Evolutionary conservation across 2,888 invertebrate genomes (phyloP).

Genomic region (Limnephilus lunatus): DNA sequence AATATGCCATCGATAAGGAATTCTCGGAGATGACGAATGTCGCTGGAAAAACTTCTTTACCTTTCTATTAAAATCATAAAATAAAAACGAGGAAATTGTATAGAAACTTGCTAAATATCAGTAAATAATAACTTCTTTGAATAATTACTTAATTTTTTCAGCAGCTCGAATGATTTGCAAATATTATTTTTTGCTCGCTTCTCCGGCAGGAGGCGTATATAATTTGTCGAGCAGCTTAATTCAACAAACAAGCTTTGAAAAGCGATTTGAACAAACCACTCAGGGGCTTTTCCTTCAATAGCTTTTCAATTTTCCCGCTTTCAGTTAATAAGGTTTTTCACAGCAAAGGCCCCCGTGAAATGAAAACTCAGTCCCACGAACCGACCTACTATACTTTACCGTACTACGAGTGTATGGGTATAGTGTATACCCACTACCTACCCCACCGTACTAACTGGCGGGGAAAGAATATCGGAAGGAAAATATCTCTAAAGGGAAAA

Average conservation of each 20-base stretch:
- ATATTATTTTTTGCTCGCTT: background rate
- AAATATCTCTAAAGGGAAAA: slow-evolving; percentile 5
- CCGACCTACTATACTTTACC: background rate
- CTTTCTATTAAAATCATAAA: too few relatives aligned
- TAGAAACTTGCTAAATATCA: background rate
- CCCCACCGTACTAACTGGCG: background rate
- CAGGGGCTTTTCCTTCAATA: slow-evolving; percentile 43
- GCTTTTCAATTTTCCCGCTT: slow-evolving; percentile 42
- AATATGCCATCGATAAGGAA: too few relatives aligned
- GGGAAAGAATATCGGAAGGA: slow-evolving; percentile 13
- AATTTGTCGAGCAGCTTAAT: slow-evolving; percentile 37
- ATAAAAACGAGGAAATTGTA: too few relatives aligned
- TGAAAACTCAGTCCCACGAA: slow-evolving; percentile 32
- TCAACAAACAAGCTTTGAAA: slow-evolving; percentile 31
- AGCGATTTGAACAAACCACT: slow-evolving; percentile 41
- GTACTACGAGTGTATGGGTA: background rate
- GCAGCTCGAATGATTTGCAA: background rate
- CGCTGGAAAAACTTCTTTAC: too few relatives aligned
- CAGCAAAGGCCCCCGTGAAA: slow-evolving; percentile 31
- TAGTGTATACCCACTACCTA: too few relatives aligned
- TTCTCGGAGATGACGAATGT: too few relatives aligned
- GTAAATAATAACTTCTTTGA: background rate
- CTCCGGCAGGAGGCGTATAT: background rate
- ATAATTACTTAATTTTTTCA: background rate
- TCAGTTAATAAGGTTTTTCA: slow-evolving; percentile 45